phyloP scores from a whole-genome alignment of 2,797 vertebrate genomes.

The Crenichthys baileyi region DNA sequence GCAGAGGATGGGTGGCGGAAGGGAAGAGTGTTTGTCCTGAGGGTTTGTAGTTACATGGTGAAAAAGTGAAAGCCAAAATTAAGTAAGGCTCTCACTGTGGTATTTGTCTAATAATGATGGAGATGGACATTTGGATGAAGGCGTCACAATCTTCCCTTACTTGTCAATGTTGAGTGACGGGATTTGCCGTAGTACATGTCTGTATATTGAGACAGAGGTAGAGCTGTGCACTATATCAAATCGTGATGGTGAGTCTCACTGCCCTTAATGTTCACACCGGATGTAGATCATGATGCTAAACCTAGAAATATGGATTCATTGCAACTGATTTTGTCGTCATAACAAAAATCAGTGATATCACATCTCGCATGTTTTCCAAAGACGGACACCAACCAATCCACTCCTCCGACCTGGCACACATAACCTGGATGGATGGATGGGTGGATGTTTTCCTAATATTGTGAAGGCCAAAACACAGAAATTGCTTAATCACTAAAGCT shows the following conservation, averaged over 20 bases:
- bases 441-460: too few relatives aligned
- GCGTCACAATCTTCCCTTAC: background rate
- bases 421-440: too few relatives aligned
- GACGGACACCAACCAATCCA: too few relatives aligned
- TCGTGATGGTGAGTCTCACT: background rate
- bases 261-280: background rate
- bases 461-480: too few relatives aligned
- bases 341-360: background rate
- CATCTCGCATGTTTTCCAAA: too few relatives aligned
- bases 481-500: too few relatives aligned
- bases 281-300: background rate
- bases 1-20: constrained; percentile 57
- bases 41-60: background rate
- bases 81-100: constrained; percentile 20
- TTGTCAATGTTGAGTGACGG: background rate
- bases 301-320: background rate
- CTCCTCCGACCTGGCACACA: too few relatives aligned
- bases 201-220: background rate
- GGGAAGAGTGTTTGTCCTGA: constrained; percentile 40
- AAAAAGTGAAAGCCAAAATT: constrained; percentile 26
- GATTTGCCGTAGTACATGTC: background rate
- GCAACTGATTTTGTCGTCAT: background rate
- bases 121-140: constrained; percentile 1
- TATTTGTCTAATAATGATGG: constrained; percentile 41
- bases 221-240: background rate